These are phyloP conservation scores for Ophion ventricosus DNA, from an alignment of 2,888 invertebrate species.

Conservation along the genomic window DNA sequence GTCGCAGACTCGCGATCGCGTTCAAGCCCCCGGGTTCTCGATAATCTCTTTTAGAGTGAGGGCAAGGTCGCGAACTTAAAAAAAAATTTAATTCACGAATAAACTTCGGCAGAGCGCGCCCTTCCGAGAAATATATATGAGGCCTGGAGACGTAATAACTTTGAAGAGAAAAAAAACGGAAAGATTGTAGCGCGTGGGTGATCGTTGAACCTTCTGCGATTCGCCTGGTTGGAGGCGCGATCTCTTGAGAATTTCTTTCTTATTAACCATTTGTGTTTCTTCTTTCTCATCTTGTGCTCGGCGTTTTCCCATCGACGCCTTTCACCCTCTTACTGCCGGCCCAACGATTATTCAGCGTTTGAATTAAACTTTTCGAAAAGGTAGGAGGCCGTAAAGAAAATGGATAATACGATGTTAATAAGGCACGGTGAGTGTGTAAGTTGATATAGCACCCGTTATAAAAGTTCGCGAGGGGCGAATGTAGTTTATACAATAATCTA, in stretches of 20 bases:
- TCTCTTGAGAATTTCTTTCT: constrained; percentile 54
- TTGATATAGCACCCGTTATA: constrained; percentile 17
- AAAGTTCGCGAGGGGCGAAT: constrained; percentile 41
- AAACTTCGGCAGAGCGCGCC: constrained; percentile 28
- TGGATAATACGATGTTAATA: constrained; percentile 52
- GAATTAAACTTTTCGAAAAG: constrained; percentile 51
- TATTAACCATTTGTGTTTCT: constrained; percentile 51
- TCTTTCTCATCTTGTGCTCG: constrained; percentile 26
- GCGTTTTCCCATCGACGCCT: constrained; percentile 40
- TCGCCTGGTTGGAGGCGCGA: constrained; percentile 25
- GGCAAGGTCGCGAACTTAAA: constrained; percentile 5
- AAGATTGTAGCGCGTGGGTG: constrained; percentile 29
- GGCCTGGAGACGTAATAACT: constrained; percentile 45
- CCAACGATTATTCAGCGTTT: constrained; percentile 54
- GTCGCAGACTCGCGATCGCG: constrained; percentile 12
- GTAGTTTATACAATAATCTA: constrained; percentile 13
- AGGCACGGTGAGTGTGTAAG: constrained; percentile 7
- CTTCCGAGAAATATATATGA: neutral
- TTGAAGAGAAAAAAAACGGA: constrained; percentile 30
- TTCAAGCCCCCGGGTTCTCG: constrained; percentile 6
- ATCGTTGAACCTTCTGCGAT: constrained; percentile 44
- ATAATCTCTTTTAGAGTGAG: constrained; percentile 25
- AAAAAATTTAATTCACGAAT: constrained; percentile 54
- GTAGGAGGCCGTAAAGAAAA: constrained; percentile 14
- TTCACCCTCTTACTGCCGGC: constrained; percentile 24